phyloP scores from a whole-genome alignment of 2,113 vertebrate species.

The Cynocephalus volans region DNA sequence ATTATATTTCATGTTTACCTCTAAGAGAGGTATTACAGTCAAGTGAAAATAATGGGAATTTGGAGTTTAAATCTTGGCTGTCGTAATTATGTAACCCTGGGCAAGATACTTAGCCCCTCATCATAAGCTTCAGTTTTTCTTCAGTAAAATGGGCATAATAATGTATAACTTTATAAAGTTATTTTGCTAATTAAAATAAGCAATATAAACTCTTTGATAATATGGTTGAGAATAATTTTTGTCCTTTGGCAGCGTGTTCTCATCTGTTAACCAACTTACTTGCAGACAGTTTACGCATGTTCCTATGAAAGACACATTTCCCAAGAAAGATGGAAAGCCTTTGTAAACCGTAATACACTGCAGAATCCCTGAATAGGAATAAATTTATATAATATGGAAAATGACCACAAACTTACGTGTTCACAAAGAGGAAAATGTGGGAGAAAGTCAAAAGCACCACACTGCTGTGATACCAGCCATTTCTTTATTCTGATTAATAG shows the following conservation, averaged over 20 bases:
- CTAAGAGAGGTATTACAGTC: not conserved
- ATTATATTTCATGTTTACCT: constrained; percentile 1
- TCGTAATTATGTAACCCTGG: not conserved
- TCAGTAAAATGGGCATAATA: not conserved
- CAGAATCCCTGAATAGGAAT: not conserved
- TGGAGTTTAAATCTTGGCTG: not conserved
- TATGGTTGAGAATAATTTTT: not conserved
- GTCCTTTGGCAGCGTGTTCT: not conserved
- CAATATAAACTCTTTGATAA: constrained; percentile 26
- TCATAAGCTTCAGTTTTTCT: not conserved
- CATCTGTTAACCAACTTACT: not conserved
- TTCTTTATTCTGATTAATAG: not conserved
- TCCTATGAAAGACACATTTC: not conserved
- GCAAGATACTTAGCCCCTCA: not conserved
- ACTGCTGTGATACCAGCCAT: not conserved
- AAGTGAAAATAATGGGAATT: not conserved
- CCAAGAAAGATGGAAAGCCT: not conserved
- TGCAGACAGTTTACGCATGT: not conserved
- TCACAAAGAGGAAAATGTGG: not conserved
- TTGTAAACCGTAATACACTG: not conserved
- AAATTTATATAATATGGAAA: not conserved
- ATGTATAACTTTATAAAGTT: not conserved
- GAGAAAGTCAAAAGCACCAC: not conserved
- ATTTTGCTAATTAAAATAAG: not conserved
- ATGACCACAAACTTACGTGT: not conserved